Base-by-base conservation (phyloP, 2,888 invertebrate species). In the Desoria tigrina region DNA sequence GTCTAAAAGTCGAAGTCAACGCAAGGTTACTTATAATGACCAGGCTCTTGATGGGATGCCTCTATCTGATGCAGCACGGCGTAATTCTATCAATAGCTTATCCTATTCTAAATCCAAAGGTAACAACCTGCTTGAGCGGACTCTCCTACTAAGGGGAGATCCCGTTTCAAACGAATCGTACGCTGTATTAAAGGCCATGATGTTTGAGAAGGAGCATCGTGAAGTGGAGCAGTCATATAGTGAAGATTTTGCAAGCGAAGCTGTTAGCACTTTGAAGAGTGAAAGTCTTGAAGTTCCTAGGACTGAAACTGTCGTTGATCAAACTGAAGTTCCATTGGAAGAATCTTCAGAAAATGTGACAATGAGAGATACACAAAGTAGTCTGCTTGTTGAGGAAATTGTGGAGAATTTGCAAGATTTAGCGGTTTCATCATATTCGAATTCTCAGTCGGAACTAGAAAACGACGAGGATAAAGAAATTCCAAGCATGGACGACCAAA, bases 161-260 rank as follows among this genome's bases (percentile, higher is more conserved):
- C 53, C 54, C 1, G 53, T 65, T 14, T 68, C 68, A 1, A 59
- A 68, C 18, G 65, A 65, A 32, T 62, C 68, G 1, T 65, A 68
- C 59, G 60, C 59, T 14, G 68, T 65, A 1, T 49, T 68, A 28
- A 68, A 68, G 37, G 45, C 45, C 2, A 58, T 58, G 58, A 51
- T 51, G 51, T 58, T n/a, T n/a, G 11, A 42, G 2, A 53, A 65
- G 28, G 50, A 61, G 23, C 56, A 37, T 16, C n/a, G 42, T 39
- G 28, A 28, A 55, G 21, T 37, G 18, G 18, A 37, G 37, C 39
- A 32, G 32, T 39, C 18, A n/a, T 69, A 63, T 32, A 69, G 60
- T 1, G 69, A 65, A 7, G 69, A 69, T 26, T 69, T 62, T 55
- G 63, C 65, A 1, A 65, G 60, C 27, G 69, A 58, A 26, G 11